These are phyloP conservation scores for Zoanthus sociatus DNA, from an alignment of 92 coral and sea anemone genomes.

Conservation along the genomic window DNA sequence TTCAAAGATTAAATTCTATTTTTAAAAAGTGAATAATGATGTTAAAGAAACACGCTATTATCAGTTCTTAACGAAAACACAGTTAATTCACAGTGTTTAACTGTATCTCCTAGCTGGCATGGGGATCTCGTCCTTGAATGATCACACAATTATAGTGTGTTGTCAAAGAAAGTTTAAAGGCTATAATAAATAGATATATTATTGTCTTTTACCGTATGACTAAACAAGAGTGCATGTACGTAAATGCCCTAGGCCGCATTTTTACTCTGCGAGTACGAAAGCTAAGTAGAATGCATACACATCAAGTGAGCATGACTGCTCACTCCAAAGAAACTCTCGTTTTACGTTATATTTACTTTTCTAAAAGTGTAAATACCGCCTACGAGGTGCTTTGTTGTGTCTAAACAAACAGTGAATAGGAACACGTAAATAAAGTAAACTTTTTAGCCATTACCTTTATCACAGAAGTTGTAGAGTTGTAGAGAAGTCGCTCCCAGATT, in stretches of 20 bases:
- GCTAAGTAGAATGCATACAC: neutral
- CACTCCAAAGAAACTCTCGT: slow-evolving; percentile 21
- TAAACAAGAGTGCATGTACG: neutral
- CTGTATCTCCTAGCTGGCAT: neutral
- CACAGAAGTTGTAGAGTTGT: neutral
- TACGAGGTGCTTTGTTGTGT: slow-evolving; percentile 9
- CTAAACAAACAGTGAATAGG: slow-evolving; percentile 8
- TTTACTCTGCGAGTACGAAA: neutral
- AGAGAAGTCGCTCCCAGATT: slow-evolving; percentile 4
- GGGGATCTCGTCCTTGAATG: neutral
- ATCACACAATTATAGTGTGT: slow-evolving; percentile 21
- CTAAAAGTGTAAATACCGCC: slow-evolving; percentile 13
- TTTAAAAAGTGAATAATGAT: neutral
- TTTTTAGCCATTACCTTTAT: neutral
- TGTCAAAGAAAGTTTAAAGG: neutral
- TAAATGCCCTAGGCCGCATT: slow-evolving; percentile 24
- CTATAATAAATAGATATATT: neutral
- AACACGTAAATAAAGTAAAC: neutral
- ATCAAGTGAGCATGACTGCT: neutral
- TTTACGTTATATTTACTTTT: neutral
- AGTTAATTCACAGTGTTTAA: neutral
- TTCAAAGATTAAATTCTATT: neutral
- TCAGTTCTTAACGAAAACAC: neutral
- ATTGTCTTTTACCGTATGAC: slow-evolving; percentile 31
- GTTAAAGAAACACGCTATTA: neutral